phyloP scores from a whole-genome alignment of 64 coral and sea anemone genomes.

The Montipora efflorescens region DNA sequence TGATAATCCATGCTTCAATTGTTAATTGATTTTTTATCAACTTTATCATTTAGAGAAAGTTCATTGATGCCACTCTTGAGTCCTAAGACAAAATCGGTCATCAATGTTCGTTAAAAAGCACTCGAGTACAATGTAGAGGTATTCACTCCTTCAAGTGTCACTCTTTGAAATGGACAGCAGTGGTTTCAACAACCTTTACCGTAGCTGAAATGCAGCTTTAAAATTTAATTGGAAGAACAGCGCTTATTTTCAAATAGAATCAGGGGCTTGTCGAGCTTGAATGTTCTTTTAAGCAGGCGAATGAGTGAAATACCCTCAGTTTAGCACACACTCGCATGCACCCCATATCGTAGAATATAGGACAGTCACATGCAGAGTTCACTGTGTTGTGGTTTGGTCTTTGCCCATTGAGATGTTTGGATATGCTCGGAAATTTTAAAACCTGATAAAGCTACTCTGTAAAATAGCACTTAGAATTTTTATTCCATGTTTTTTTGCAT shows the following conservation, averaged over 20 bases:
- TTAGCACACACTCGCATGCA: slow-evolving; percentile 2
- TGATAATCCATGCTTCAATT: slow-evolving; percentile 3
- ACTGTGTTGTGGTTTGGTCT: slow-evolving; percentile 9
- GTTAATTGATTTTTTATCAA: slow-evolving; percentile 20
- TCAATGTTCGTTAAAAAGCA: neutral
- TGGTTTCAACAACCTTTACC: neutral
- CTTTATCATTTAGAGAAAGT: slow-evolving; percentile 31
- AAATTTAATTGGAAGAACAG: neutral
- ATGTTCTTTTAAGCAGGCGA: neutral
- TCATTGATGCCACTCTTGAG: slow-evolving; percentile 16
- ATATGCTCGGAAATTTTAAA: slow-evolving; percentile 8
- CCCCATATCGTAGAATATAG: slow-evolving; percentile 21
- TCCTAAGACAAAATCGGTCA: slow-evolving; percentile 17
- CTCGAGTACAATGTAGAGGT: neutral
- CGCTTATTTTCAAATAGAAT: slow-evolving; percentile 22
- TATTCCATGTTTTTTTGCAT: neutral
- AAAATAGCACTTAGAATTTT: slow-evolving; percentile 17
- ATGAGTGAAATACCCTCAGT: neutral
- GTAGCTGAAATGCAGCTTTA: neutral
- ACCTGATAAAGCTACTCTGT: slow-evolving; percentile 13
- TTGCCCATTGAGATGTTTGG: slow-evolving; percentile 2
- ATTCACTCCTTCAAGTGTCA: neutral
- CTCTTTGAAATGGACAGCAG: slow-evolving; percentile 3
- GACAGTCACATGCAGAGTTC: neutral
- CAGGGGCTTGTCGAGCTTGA: neutral